A percentile compares a stretch with the other conserved stretches of the same genome.
These are phyloP conservation scores for Mythimna pallens DNA, from an alignment of 2,888 invertebrate species.

Conservation along the genomic window DNA sequence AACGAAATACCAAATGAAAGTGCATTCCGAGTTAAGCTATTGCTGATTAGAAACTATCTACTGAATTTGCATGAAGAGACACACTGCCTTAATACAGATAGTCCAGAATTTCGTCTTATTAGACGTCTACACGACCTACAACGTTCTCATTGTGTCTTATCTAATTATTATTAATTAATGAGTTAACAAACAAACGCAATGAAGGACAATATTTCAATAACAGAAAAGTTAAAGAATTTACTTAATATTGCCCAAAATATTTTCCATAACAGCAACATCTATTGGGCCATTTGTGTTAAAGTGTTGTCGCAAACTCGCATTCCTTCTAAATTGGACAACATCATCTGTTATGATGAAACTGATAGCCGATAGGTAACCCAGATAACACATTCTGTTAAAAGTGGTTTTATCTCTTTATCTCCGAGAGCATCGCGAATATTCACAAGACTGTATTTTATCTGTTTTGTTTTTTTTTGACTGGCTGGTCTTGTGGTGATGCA, in stretches of 20 bases:
- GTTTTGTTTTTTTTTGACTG: not conserved
- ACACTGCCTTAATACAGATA: too few relatives aligned
- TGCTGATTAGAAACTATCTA: not conserved
- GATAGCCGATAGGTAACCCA: constrained; percentile 33
- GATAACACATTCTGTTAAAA: constrained; percentile 39
- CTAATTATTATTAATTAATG: not conserved
- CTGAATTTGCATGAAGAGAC: not conserved
- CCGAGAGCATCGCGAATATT: constrained; percentile 9
- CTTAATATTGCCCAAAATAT: constrained; percentile 23
- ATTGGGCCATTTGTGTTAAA: constrained; percentile 38
- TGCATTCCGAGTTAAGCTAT: not conserved
- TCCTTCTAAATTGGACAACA: constrained; percentile 41
- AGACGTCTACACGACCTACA: not conserved
- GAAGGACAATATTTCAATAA: constrained; percentile 6
- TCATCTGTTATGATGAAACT: constrained; percentile 46
- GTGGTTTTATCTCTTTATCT: constrained; percentile 45
- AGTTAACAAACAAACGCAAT: constrained; percentile 18
- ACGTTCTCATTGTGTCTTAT: not conserved
- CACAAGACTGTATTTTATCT: constrained; percentile 11
- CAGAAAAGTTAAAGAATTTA: constrained; percentile 25
- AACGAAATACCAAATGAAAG: not conserved
- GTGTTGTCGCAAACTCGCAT: constrained; percentile 38
- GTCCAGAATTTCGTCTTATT: not conserved
- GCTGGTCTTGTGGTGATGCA: not conserved
- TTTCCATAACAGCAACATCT: constrained; percentile 19